phyloP scores from a whole-genome alignment of 92 coral and sea anemone genomes.

The Porites evermanni region DNA sequence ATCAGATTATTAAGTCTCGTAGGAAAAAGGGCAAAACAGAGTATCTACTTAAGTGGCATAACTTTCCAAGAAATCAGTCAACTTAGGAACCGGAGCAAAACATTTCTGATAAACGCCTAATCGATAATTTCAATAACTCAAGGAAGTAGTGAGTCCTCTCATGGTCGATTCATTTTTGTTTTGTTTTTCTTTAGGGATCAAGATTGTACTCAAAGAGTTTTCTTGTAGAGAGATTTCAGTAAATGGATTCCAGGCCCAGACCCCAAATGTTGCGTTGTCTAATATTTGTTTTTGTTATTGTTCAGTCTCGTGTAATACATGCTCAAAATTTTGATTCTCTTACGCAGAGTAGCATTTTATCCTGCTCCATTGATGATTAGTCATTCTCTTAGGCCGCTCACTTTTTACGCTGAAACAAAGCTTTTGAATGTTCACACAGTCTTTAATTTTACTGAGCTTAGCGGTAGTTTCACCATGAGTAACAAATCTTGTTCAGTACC shows the following conservation, averaged over 20 bases:
- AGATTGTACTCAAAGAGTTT: neutral
- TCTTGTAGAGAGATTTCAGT: neutral
- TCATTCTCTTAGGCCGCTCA: neutral
- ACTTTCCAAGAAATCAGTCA: neutral
- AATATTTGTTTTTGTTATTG: no score
- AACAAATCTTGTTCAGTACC: neutral
- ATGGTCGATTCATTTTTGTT: neutral
- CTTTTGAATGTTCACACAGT: neutral
- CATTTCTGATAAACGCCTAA: no score
- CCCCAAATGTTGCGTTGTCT: neutral
- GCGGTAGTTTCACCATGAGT: neutral
- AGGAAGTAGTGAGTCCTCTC: no score
- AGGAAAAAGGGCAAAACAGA: neutral
- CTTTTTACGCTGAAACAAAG: neutral
- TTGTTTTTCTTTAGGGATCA: neutral
- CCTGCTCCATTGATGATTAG: slow-evolving; percentile 1
- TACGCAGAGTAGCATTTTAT: neutral
- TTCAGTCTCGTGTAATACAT: neutral
- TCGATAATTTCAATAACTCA: no score
- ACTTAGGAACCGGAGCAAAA: neutral
- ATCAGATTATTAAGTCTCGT: slow-evolving; percentile 5
- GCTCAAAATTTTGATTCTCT: neutral
- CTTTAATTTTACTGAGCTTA: neutral
- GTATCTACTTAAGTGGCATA: neutral
- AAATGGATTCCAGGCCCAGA: neutral